Base-by-base conservation (phyloP, 2,113 vertebrate genomes). In the Ptyas mucosa region DNA sequence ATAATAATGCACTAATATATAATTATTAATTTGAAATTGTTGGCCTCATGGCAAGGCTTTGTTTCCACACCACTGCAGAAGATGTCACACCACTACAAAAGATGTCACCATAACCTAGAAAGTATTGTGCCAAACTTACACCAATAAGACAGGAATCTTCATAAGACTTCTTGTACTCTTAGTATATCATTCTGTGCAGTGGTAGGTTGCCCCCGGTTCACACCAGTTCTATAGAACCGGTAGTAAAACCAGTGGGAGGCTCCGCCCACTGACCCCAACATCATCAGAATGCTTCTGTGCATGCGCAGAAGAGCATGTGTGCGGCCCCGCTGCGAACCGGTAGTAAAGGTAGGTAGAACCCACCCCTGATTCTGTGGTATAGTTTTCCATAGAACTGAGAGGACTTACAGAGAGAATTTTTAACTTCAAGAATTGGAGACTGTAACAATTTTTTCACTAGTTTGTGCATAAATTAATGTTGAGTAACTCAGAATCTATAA, bases 321-420 rank as follows among this genome's bases (percentile, higher is more conserved):
- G n/a, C n/a, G n/a, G n/a, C n/a, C n/a, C n/a, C n/a, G n/a, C n/a
- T n/a, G n/a, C n/a, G n/a, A n/a, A n/a, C n/a, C n/a, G n/a, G n/a
- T n/a, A n/a, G n/a, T n/a, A n/a, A n/a, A n/a, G n/a, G n/a, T n/a
- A n/a, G n/a, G n/a, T n/a, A n/a, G n/a, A n/a, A n/a, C n/a, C n/a
- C n/a, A n/a, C n/a, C n/a, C n/a, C n/a, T n/a, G n/a, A 21, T 12
- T 95, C 94, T 92, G 14, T 46, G 91, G 85, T n/a, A 92, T 85
- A 20, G 53, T 95, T 93, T 90, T 86, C 51, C 9, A 57, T 87
- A 75, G 90, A 93, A 54, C 89, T 29, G 4, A 10, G 14, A 52
- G n/a, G 34, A 88, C 89, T 69, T 55, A 51, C 92, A 24, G 1
- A 93, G 26, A 94, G 43, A 0, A 3, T 89, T 75, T 61, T 91